Conservation (phyloP, 2,888 invertebrate species). For the Lymantria dispar region DNA sequence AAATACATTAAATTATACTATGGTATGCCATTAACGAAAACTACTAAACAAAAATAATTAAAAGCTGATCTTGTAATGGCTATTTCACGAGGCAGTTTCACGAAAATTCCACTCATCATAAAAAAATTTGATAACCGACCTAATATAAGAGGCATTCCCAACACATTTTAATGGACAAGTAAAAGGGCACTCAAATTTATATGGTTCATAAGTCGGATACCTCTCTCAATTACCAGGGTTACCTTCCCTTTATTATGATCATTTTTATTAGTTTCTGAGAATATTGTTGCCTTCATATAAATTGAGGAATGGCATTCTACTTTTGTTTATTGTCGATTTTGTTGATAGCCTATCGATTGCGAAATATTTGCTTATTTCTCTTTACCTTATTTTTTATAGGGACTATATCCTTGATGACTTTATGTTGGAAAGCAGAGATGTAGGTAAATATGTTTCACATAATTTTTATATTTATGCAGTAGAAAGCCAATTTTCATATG, state of each 20-base stretch:
- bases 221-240: slow-evolving; percentile 30
- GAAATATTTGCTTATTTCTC: neutral
- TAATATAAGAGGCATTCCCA: slow-evolving; percentile 25
- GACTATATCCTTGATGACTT: too few species aligned
- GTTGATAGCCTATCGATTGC: neutral
- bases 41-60: neutral
- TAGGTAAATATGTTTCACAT: too few species aligned
- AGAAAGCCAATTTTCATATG: too few species aligned
- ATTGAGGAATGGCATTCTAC: neutral
- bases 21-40: too few species aligned
- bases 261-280: slow-evolving; percentile 19
- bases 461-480: too few species aligned
- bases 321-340: neutral
- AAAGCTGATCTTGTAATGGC: neutral
- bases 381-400: too few species aligned
- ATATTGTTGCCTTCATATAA: neutral
- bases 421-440: too few species aligned
- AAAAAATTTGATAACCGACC: slow-evolving; percentile 31
- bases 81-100: slow-evolving; percentile 3
- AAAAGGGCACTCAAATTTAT: slow-evolving; percentile 41
- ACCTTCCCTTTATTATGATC: slow-evolving; percentile 17
- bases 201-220: slow-evolving; percentile 43
- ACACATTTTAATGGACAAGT: slow-evolving; percentile 28
- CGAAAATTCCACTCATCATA: slow-evolving; percentile 27
- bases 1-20: too few species aligned